Evolutionary conservation across 2,888 invertebrate species (phyloP), one percentile per base, ranked within the genome.

Genomic region (Drosophila yooni): DNA sequence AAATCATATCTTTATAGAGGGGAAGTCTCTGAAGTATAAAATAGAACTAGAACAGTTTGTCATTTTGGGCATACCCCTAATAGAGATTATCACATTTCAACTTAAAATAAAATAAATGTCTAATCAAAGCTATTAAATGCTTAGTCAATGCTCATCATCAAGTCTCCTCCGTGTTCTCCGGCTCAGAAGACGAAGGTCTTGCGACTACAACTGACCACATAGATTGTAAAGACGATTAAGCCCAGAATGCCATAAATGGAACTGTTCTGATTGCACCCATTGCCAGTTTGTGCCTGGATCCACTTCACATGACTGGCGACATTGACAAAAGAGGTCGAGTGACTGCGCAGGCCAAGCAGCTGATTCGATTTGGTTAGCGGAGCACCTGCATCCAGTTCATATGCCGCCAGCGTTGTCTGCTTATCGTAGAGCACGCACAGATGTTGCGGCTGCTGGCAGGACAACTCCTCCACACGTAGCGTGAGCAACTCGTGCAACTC

Each of bases 231-330:
- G 0, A 81, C 57, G 25, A 92, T 21, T 25, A 92, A 78, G 0
- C 87, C 91, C 7, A 92, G 40, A 1, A 83, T 76, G 54, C 92
- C 93, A 92, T 92, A 92, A 6, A 92, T 43, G 27, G 88, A 88
- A 67, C 92, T 90, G 58, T 92, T 92, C 60, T 89, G 82, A 66
- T 92, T 89, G 40, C 51, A 59, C 11, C 89, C 90, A 60, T 91
- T 83, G 1, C 83, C 89, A n/a, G 89, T 81, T 33, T 83, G 63
- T 0, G 65, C 54, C 18, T 68, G 61, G 25, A 92, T 91, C 92
- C 92, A 92, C 13, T 79, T 68, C 50, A 81, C 70, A 57, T 90
- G 83, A 2, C 54, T 74, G 56, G 74, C 79, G 34, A 87, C 86
- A 11, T 79, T 73, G 51, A 83, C 75, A 31, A 77, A 85, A 0